These are phyloP conservation scores for Menidia beryllina DNA, from an alignment of 2,113 vertebrate species.

Conservation along the genomic window DNA sequence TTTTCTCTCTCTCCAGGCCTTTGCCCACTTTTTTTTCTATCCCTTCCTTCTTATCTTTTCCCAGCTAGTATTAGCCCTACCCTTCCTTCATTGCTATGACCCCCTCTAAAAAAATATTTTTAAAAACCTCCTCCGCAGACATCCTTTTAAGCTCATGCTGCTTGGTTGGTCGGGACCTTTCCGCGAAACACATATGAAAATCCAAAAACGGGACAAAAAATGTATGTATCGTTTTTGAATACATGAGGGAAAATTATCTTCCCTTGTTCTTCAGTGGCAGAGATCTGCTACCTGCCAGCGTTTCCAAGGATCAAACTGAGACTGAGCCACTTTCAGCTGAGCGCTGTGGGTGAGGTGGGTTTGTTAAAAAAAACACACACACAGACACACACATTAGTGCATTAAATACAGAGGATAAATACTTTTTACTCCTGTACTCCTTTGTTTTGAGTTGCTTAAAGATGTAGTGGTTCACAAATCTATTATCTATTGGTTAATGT, in stretches of 20 bases:
- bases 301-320: constrained; percentile 9
- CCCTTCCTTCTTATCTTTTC: constrained; percentile 33
- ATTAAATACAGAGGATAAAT: background rate
- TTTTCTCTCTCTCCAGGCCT: background rate
- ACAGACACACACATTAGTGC: too few relatives aligned
- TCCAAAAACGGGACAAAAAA: background rate
- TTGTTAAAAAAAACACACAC: too few relatives aligned
- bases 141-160: constrained; percentile 1
- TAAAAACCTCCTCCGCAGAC: background rate
- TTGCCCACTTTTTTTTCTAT: constrained; percentile 27
- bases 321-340: constrained; percentile 5
- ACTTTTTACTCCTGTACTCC: background rate
- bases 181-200: background rate
- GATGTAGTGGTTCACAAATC: too few relatives aligned
- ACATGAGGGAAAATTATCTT: background rate
- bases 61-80: constrained; percentile 6
- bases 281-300: constrained; percentile 28
- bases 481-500: background rate
- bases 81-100: background rate
- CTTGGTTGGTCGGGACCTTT: background rate
- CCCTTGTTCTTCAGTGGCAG: background rate
- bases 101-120: too few relatives aligned
- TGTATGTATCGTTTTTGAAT: too few relatives aligned
- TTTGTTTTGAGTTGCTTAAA: too few relatives aligned
- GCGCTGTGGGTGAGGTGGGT: background rate